A percentile compares a stretch with the other conserved stretches of the same genome.
These are phyloP conservation scores for Sminthurinus signatus DNA, from an alignment of 1,140 invertebrate species.

Conservation along the genomic window DNA sequence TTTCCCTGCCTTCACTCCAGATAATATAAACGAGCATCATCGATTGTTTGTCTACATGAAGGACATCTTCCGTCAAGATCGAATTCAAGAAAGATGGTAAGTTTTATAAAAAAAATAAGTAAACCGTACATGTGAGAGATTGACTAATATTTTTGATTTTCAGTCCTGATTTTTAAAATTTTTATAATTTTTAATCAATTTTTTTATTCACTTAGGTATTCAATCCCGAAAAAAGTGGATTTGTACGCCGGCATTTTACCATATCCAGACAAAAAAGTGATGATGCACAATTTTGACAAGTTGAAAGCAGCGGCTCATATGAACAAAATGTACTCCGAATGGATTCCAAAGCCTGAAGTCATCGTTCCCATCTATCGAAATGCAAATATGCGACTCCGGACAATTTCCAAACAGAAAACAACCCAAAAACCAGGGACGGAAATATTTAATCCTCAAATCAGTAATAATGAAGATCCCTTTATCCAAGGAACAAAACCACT, in stretches of 20 bases:
- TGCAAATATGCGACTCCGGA: background rate
- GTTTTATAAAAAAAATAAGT: no score
- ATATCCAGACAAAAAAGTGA: background rate
- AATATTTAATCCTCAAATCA: no score
- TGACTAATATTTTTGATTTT: no score
- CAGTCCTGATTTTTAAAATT: no score
- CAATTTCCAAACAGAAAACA: no score
- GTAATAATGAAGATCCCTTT: no score
- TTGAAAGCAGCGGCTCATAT: background rate
- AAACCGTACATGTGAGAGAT: no score
- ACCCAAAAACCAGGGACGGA: no score
- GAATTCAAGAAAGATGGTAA: conserved; percentile 4
- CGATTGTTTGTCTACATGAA: background rate
- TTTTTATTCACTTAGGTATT: background rate
- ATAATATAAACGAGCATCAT: background rate
- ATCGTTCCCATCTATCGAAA: background rate
- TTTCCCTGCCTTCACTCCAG: background rate
- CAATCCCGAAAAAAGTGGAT: background rate
- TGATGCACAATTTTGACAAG: conserved; percentile 10
- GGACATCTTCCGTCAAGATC: background rate
- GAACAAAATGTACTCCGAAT: background rate
- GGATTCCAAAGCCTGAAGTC: conserved; percentile 5
- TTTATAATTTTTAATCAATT: background rate
- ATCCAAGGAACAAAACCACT: no score
- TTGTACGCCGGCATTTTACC: background rate